Base-by-base conservation (phyloP, 2,797 vertebrate species). In the Lithobates pipiens region DNA sequence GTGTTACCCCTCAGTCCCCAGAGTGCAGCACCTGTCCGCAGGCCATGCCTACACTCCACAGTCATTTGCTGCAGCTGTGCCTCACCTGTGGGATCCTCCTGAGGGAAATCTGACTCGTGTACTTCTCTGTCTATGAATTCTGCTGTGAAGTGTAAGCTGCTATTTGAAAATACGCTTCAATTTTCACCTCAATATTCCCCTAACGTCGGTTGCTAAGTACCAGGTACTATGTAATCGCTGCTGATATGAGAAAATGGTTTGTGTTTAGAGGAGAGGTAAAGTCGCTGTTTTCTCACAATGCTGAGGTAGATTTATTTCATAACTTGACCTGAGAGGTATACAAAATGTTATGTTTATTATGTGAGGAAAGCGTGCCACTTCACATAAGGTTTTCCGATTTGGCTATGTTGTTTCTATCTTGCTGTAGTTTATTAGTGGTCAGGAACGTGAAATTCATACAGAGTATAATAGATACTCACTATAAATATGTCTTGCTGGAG, bases 191-290 rank as follows among this genome's bases (percentile, higher is more conserved):
- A 29, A 29, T 67, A 67, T 67, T 67, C 65, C 65, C 65, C 11
- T 25, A 67, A 67, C 10, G 65, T 67, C 10, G 65, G n/a, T 67
- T 73, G 36, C n/a, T 44, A 73, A 44, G 71, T 73, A 25, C 71
- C 71, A 73, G 39, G 71, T 73, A 44, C 71, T 44, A n/a, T 44
- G 10, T 42, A 73, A 73, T 73, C 39, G 18, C 9, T 29, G 27
- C 65, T 25, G 36, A 44, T n/a, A 73, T 11, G 39, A 42, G 4
- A 73, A 73, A 42, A 73, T 18, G 23, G 23, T 25, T 29, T 36
- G 21, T 72, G 18, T 42, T 73, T 42, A 73, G 23, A 44, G 21
- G 23, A 73, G 39, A 39, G 71, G 71, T 25, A 73, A 44, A n/a
- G 71, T 11, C 25, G 9, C 23, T 46, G 71, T 73, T 67, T 27